Conservation (phyloP, 2,113 vertebrate species). For the Toxostoma redivivum region DNA sequence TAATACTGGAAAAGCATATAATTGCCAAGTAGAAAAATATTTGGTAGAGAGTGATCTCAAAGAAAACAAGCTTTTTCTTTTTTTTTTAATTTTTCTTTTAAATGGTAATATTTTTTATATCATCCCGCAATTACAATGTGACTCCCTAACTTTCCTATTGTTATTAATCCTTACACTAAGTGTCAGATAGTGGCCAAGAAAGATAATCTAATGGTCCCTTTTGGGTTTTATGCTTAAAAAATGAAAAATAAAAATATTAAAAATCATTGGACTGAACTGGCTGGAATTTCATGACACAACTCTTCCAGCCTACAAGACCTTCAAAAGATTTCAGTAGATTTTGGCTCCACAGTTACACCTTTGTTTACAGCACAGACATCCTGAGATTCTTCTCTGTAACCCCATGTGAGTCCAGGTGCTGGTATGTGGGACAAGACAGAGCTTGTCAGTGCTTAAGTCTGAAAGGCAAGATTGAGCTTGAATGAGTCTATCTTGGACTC, state of each 20-base stretch:
- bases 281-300: neutral
- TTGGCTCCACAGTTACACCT: neutral
- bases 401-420: neutral
- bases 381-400: neutral
- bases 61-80: conserved; percentile 8
- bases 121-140: neutral
- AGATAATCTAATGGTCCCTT: neutral
- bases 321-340: neutral
- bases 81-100: neutral
- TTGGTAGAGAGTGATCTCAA: conserved; percentile 9
- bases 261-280: neutral
- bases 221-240: neutral
- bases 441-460: conserved; percentile 51
- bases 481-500: conserved; percentile 38
- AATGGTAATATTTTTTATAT: neutral
- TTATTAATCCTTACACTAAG: neutral
- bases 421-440: conserved; percentile 62
- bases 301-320: neutral
- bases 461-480: conserved; percentile 61
- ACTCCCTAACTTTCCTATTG: neutral
- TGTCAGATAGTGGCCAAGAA: neutral
- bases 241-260: neutral
- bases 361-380: neutral
- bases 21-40: conserved; percentile 37
- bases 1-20: neutral